Conservation (phyloP, 2,888 invertebrate genomes). For the Eumacrocentrus americanus region DNA sequence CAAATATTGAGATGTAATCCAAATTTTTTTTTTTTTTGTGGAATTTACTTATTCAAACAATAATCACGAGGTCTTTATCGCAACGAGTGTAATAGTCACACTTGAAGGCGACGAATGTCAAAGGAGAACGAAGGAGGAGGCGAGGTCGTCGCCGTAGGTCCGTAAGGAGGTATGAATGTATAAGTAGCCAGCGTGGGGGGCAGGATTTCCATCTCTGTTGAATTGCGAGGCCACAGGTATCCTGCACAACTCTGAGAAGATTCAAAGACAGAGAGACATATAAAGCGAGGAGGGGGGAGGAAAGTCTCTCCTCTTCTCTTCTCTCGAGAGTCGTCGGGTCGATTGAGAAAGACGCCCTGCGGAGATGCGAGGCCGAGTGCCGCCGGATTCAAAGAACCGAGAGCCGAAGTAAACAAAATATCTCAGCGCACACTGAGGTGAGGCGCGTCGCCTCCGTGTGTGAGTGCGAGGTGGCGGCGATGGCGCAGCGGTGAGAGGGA, state of each 20-base stretch:
- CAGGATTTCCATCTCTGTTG: slow-evolving; percentile 24
- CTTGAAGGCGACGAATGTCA: slow-evolving; percentile 14
- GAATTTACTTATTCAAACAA: background rate
- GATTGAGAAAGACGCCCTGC: slow-evolving; percentile 47
- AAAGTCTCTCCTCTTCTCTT: too few relatives aligned
- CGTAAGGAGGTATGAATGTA: slow-evolving; percentile 41
- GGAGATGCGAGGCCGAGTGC: slow-evolving; percentile 43
- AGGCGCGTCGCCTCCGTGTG: slow-evolving; percentile 30
- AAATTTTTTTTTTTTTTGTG: background rate
- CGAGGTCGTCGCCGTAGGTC: slow-evolving; percentile 39
- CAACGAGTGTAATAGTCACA: slow-evolving; percentile 1
- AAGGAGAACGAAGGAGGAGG: slow-evolving; percentile 4
- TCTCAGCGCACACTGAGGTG: slow-evolving; percentile 45
- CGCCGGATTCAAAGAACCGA: slow-evolving; percentile 58
- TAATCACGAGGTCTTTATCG: background rate
- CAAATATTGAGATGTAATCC: background rate
- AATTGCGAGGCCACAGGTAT: slow-evolving; percentile 33
- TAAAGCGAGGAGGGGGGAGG: background rate
- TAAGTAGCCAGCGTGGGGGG: slow-evolving; percentile 42
- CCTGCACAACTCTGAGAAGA: slow-evolving; percentile 1
- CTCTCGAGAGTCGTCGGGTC: slow-evolving; percentile 36
- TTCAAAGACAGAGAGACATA: background rate
- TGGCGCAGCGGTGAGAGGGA: background rate
- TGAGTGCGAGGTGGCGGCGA: slow-evolving; percentile 18
- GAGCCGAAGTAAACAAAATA: slow-evolving; percentile 60